Evolutionary conservation across 2,888 invertebrate genomes (phyloP), one percentile per base, ranked within the genome.

Genomic region (Xanthorhoe spadicearia): DNA sequence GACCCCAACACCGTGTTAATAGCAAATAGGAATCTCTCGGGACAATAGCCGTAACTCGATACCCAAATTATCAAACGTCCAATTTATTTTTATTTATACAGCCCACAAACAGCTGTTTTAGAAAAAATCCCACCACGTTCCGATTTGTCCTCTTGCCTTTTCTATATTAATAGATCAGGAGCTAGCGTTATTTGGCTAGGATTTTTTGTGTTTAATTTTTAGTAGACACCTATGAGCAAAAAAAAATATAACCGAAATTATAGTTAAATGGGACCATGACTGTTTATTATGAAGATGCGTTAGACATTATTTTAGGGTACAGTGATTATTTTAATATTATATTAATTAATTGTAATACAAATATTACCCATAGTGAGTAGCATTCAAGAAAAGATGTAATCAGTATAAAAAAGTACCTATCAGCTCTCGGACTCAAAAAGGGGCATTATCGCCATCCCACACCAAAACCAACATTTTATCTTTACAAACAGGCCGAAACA

Each of bases 401-500:
- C 13, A 13, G 2, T 13, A 4, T 13, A 46, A 18, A 46, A 46
- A 13, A 38, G 9, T 2, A 5, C 18, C 28, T 7, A 0, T 28
- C 13, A n/a, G 17, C 54, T 59, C 59, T 15, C 23, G 17, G 28
- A 0, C 19, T 55, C 59, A 50, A 53, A 59, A 35, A 23, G 58
- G 32, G 63, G 18, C 61, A 63, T 56, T 58, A 66, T 56, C 61
- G 38, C 51, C 59, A 15, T 64, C 71, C 72, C 50, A 70, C 68
- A 69, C 64, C 69, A 61, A 68, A 66, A 66, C 68, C 64, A 71
- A 69, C 74, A 69, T 75, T 74, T 72, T 72, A 75, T 74, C 70
- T 69, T 61, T 59, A 69, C 70, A 73, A 75, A 74, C 73, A 73
- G 58, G 58, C 66, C 62, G 59, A 70, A 74, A 69, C 69, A 73